phyloP scores from a whole-genome alignment of 1,140 invertebrate species.

The Prorops nasuta region DNA sequence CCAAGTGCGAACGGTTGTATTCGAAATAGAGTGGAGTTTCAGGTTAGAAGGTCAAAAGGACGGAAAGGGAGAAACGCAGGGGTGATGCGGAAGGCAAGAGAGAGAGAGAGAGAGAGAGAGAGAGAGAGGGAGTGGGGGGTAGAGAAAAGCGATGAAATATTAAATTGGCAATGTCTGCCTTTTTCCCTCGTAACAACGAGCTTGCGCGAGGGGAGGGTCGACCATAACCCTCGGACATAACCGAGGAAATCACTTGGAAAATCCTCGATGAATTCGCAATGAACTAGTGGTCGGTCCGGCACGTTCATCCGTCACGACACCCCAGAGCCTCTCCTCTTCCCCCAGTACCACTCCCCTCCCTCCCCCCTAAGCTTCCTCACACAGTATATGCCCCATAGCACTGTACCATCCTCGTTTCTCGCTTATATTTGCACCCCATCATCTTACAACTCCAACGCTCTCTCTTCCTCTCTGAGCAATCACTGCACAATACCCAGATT shows the following conservation, averaged over 20 bases:
- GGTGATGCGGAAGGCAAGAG: no score
- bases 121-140: constrained; percentile 1
- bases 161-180: constrained; percentile 25
- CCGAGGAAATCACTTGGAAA: constrained; percentile 41
- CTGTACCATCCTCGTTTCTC: no score
- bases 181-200: constrained; percentile 16
- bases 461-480: no score
- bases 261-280: constrained; percentile 40
- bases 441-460: no score
- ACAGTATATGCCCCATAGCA: no score
- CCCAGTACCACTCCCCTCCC: background rate
- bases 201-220: constrained; percentile 18
- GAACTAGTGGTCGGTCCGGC: constrained; percentile 27
- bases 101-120: constrained; percentile 1
- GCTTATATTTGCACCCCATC: no score
- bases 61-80: no score
- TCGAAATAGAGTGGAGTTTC: background rate
- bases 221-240: constrained; percentile 33
- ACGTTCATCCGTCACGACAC: constrained; percentile 33
- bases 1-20: background rate
- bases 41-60: background rate
- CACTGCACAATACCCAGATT: no score
- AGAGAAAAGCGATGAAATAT: constrained; percentile 17
- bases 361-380: no score
- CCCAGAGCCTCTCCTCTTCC: constrained; percentile 15